phyloP scores from a whole-genome alignment of 2,888 invertebrate genomes.

The Branchinecta sandiegonensis region DNA sequence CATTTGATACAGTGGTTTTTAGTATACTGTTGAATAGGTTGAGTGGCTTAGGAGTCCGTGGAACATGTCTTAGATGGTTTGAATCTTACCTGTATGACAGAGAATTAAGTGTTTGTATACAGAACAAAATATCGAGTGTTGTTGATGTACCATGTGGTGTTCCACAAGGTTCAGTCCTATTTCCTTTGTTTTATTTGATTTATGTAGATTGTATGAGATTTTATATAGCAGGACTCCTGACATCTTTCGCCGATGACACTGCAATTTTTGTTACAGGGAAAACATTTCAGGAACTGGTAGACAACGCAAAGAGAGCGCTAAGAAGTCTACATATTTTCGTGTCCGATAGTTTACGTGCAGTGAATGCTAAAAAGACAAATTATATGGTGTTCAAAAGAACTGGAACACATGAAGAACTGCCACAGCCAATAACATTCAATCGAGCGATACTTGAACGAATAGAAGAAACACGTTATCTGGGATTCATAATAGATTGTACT shows the following conservation, averaged over 20 bases:
- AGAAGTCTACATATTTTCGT: no score
- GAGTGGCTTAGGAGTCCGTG: not conserved
- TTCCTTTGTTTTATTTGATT: not conserved
- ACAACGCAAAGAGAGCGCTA: no score
- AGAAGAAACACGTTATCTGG: no score
- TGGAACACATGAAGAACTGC: no score
- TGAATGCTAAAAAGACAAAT: no score
- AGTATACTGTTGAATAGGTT: not conserved
- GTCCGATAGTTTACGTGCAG: no score
- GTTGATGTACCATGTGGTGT: slow-evolving; percentile 7
- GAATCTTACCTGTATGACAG: not conserved
- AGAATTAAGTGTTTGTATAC: not conserved
- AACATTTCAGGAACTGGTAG: not conserved
- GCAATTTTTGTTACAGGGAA: not conserved
- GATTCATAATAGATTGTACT: no score
- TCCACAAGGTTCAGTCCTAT: not conserved
- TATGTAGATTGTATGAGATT: slow-evolving; percentile 4
- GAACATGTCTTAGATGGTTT: slow-evolving; percentile 14
- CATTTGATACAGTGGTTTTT: not conserved
- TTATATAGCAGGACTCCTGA: slow-evolving; percentile 8
- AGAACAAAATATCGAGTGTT: slow-evolving; percentile 2
- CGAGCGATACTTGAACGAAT: no score
- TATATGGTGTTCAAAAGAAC: no score
- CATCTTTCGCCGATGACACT: not conserved
- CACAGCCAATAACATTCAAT: no score